A percentile compares a stretch with the other conserved stretches of the same genome.
Conservation (phyloP, 2,888 invertebrate genomes). For the Melinopterus prodromus region DNA sequence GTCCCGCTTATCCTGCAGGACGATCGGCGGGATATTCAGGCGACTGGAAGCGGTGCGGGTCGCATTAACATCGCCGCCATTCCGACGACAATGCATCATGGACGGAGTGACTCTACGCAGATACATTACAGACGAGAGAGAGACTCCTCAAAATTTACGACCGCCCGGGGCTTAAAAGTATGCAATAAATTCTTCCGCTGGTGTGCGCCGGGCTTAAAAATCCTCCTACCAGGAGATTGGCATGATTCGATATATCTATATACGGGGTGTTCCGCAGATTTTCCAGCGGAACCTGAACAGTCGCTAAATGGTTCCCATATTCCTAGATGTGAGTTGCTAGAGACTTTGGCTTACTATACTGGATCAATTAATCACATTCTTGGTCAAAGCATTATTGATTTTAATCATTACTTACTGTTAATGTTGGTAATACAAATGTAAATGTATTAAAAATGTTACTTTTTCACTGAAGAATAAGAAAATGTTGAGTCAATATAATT, state of each 20-base stretch:
- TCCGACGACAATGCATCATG: slow-evolving; percentile 55
- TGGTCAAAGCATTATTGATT: no score
- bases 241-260: slow-evolving; percentile 54
- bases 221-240: slow-evolving; percentile 53
- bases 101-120: slow-evolving; percentile 54
- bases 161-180: slow-evolving; percentile 62
- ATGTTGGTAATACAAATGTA: no score
- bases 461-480: no score
- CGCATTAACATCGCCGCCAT: slow-evolving; percentile 47
- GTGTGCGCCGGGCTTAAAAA: slow-evolving; percentile 56
- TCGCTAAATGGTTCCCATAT: no score
- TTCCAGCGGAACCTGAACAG: neutral
- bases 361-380: no score
- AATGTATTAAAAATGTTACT: no score
- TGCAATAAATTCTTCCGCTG: slow-evolving; percentile 61
- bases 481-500: no score
- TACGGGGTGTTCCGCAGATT: slow-evolving; percentile 5
- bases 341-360: no score
- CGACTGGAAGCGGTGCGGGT: slow-evolving; percentile 34
- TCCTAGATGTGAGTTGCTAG: no score
- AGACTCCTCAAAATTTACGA: slow-evolving; percentile 60
- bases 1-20: slow-evolving; percentile 5
- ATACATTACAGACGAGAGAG: slow-evolving; percentile 50
- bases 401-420: no score
- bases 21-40: slow-evolving; percentile 7